Conservation (phyloP, 2,113 vertebrate species). For the Varanus komodoensis region DNA sequence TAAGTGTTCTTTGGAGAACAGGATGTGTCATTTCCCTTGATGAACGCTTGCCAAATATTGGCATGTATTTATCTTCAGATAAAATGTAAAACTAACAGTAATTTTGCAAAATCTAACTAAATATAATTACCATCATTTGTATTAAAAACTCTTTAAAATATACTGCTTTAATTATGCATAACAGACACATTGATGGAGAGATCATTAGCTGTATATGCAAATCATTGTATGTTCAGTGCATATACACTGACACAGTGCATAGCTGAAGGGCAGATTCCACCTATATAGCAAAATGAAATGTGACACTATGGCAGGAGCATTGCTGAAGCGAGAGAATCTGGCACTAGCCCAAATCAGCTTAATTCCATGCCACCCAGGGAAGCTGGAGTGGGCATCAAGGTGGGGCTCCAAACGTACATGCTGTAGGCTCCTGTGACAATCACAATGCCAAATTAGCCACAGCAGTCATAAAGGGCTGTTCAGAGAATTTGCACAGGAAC, state of each 20-base stretch:
- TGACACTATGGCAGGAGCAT: not conserved
- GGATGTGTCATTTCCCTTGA: conserved; percentile 2
- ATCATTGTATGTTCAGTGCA: not conserved
- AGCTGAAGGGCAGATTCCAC: conserved; percentile 8
- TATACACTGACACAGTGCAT: not conserved
- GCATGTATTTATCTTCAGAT: conserved; percentile 18
- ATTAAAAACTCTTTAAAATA: not conserved
- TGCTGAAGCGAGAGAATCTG: not conserved
- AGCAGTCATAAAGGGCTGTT: not conserved
- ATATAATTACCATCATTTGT: conserved; percentile 31
- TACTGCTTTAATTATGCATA: conserved; percentile 33
- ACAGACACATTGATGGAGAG: conserved; percentile 19
- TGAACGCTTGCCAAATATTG: conserved; percentile 32
- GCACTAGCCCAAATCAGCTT: not conserved
- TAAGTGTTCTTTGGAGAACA: not conserved
- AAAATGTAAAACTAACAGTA: conserved; percentile 18
- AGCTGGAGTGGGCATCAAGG: too few species aligned
- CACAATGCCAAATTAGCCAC: not conserved
- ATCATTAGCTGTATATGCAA: conserved; percentile 38
- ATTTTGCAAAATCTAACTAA: conserved; percentile 32
- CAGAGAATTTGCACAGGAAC: not conserved
- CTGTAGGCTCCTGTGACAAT: not conserved
- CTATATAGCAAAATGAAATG: conserved; percentile 10
- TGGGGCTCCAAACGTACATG: not conserved
- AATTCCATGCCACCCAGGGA: not conserved